Evolutionary conservation across 1,140 invertebrate species (phyloP), one percentile per base, ranked within the genome.

Genomic region (Ceratina japonica): DNA sequence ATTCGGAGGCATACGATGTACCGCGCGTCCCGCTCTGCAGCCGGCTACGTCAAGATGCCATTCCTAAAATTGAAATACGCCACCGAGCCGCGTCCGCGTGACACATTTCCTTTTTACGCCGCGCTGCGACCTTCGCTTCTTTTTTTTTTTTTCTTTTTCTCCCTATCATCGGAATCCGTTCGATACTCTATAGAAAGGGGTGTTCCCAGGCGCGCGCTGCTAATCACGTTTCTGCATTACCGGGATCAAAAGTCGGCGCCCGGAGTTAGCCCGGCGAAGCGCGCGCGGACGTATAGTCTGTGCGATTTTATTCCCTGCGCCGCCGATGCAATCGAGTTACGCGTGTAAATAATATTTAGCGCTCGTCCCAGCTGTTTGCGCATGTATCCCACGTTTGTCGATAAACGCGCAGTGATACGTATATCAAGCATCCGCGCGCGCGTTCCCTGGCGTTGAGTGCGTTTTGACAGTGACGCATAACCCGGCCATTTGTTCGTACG

Each of bases 381-480:
- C 52, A 2, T 37, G 31, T 44, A 44, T 59, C 7, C 13, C 12
- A 44, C 37, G 37, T 81, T 82, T 66, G 69, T 76, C 37, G 37
- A 44, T 44, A 44, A 44, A 44, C 37, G 37, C 37, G 37, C 37
- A 44, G 37, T 44, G 37, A 44, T 44, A 44, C 37, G 10, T 44
- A 44, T 44, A 44, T 44, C 37, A 44, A 44, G 10, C 2, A 44
- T 16, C 31, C 27, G 54, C 37, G 69, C 49, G 65, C 18, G 15
- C 58, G n/a, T n/a, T n/a, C n/a, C 15, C 3, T 56, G 37, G 2
- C 13, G 49, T 69, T 72, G 77, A 84, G 66, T 73, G 68, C 56
- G 18, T 44, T 37, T 18, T 56, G 81, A 84, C 81, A 84, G 72
- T 84, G 81, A 84, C 52, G 24, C 68, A 84, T 44, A 56, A 15